Percentiles rank a stretch among this genome's conserved stretches.
Evolutionary conservation across 2,888 invertebrate genomes (phyloP).

Genomic region (Diploptera punctata): DNA sequence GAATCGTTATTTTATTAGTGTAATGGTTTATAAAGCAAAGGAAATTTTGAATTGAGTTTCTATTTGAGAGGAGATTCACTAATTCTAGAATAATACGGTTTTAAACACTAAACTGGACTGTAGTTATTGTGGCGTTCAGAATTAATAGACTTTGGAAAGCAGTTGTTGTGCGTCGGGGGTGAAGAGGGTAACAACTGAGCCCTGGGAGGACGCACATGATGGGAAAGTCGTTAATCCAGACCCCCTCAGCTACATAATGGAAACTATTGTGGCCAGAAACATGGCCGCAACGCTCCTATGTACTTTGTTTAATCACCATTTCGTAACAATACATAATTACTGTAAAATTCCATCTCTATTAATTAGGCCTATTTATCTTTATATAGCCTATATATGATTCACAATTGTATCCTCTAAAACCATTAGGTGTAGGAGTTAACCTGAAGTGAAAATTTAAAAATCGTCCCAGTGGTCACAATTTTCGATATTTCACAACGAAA

Average conservation of each 20-base stretch:
- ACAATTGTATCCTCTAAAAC: too few species aligned
- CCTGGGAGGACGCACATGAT: not conserved
- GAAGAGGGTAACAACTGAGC: not conserved
- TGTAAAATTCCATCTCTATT: not conserved
- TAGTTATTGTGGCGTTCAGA: conserved; percentile 8
- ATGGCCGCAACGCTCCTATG: not conserved
- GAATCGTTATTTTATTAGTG: too few species aligned
- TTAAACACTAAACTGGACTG: conserved; percentile 1
- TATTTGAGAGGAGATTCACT: not conserved
- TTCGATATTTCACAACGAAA: too few species aligned
- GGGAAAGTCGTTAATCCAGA: conserved; percentile 1
- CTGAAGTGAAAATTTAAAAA: too few species aligned
- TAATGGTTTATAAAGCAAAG: too few species aligned
- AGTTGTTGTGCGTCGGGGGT: not conserved
- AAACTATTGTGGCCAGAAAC: not conserved
- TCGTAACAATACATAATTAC: not conserved
- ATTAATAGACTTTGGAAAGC: conserved; percentile 16
- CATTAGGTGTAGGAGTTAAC: too few species aligned
- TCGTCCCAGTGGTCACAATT: too few species aligned
- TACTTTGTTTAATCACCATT: not conserved
- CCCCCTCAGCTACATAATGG: not conserved
- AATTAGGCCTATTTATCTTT: not conserved
- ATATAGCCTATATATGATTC: not conserved
- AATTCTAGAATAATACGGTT: not conserved
- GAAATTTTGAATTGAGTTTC: too few species aligned